Evolutionary conservation across 2,113 vertebrate genomes (phyloP).

Genomic region (Calyptomena viridis): DNA sequence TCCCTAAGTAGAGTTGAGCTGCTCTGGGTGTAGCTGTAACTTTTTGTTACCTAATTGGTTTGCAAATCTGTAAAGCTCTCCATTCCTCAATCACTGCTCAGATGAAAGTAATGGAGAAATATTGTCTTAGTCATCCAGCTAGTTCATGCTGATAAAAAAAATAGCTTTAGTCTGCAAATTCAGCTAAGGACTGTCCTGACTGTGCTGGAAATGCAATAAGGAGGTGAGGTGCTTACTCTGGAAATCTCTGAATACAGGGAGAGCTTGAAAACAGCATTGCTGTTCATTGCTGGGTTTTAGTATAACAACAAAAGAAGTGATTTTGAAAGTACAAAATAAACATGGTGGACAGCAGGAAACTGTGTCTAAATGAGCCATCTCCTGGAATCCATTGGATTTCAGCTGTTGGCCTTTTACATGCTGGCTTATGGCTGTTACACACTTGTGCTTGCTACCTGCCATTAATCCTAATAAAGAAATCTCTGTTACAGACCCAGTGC

Average conservation of each 20-base stretch:
- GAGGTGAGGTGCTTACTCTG: neutral
- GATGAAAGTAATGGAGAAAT: neutral
- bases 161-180: neutral
- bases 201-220: fast-evolving
- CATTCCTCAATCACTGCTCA: neutral
- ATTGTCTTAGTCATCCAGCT: neutral
- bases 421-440: neutral
- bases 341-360: neutral
- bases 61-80: neutral
- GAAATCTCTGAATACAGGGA: neutral
- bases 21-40: neutral
- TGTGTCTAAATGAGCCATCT: neutral
- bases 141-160: neutral
- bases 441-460: neutral
- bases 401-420: neutral
- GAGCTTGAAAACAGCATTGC: neutral
- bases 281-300: neutral
- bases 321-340: neutral
- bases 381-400: neutral
- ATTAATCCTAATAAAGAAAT: neutral
- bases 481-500: neutral
- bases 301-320: neutral
- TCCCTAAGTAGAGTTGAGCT: neutral
- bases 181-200: neutral
- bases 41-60: neutral